These are phyloP conservation scores for Porites lutea DNA, from an alignment of 64 coral and sea anemone species.

Conservation along the genomic window DNA sequence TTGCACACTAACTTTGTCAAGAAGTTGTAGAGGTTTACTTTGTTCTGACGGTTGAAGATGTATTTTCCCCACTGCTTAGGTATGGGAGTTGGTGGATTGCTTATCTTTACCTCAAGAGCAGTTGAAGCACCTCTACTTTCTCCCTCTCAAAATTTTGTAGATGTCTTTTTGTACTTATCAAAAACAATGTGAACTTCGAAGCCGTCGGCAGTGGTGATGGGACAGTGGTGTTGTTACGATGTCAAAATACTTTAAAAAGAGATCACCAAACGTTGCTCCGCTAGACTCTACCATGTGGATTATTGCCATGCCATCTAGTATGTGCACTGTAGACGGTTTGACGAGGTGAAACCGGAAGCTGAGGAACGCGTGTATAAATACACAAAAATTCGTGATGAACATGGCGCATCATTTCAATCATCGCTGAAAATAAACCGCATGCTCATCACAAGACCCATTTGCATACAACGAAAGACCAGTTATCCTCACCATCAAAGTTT, in stretches of 20 bases:
- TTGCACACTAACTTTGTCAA: constrained; percentile 48
- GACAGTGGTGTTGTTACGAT: constrained; percentile 41
- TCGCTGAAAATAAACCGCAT: too few species aligned
- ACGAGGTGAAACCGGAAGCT: constrained; percentile 58
- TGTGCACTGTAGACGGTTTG: constrained; percentile 42
- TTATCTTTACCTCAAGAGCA: constrained; percentile 59
- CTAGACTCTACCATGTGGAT: constrained; percentile 65
- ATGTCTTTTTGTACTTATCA: constrained; percentile 65
- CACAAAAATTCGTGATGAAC: too few species aligned
- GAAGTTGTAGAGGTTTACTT: constrained; percentile 67
- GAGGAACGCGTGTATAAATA: background rate
- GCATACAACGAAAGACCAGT: too few species aligned
- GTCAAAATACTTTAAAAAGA: constrained; percentile 63
- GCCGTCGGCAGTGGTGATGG: background rate
- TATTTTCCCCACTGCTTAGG: constrained; percentile 76
- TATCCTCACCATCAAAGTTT: too few species aligned
- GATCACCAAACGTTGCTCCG: constrained; percentile 63
- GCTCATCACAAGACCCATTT: too few species aligned
- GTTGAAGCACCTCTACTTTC: constrained; percentile 57
- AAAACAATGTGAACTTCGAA: constrained; percentile 57
- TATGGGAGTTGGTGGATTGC: constrained; percentile 61
- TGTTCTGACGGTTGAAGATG: constrained; percentile 65
- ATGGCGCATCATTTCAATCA: too few species aligned
- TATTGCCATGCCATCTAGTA: constrained; percentile 72
- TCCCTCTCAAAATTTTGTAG: constrained; percentile 77